These are phyloP conservation scores for Chaenogobius annularis DNA, from an alignment of 2,113 vertebrate genomes.

Conservation along the genomic window DNA sequence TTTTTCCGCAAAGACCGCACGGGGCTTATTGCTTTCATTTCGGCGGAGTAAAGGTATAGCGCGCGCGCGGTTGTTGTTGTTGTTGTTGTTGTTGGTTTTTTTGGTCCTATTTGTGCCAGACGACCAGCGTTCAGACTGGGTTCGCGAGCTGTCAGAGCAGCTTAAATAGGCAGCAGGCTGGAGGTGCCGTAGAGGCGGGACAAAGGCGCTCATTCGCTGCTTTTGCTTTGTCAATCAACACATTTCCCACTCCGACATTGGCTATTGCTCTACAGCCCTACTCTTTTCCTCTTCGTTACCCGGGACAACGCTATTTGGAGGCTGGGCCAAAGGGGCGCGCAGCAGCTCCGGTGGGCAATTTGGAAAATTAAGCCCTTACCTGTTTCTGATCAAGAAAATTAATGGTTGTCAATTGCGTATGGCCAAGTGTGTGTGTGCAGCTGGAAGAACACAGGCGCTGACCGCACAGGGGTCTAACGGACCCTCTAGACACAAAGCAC, in stretches of 20 bases:
- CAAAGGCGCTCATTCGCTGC: constrained; percentile 57
- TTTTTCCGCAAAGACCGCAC: constrained; percentile 90
- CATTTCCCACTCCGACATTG: constrained; percentile 18
- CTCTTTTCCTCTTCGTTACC: constrained; percentile 63
- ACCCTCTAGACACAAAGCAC: neutral
- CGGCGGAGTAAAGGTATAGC: constrained; percentile 22
- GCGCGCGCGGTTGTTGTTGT: neutral
- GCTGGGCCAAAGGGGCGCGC: constrained; percentile 66
- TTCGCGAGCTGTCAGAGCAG: constrained; percentile 72
- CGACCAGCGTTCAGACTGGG: constrained; percentile 75
- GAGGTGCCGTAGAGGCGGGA: constrained; percentile 55
- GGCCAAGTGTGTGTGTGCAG: constrained; percentile 17
- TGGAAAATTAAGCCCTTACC: constrained; percentile 80
- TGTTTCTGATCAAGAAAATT: constrained; percentile 80
- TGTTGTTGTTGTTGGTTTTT: constrained; percentile 11
- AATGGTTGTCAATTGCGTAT: constrained; percentile 58
- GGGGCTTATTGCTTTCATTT: constrained; percentile 98
- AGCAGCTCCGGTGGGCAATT: constrained; percentile 79
- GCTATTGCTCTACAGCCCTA: constrained; percentile 31
- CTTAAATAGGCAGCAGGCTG: constrained; percentile 76
- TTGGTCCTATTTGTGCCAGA: constrained; percentile 46
- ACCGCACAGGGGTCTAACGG: neutral
- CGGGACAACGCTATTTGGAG: constrained; percentile 72
- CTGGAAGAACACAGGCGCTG: neutral
- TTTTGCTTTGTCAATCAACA: constrained; percentile 44